These are phyloP conservation scores for Lithobates sylvaticus DNA, from an alignment of 2,797 vertebrate genomes.

Conservation along the genomic window DNA sequence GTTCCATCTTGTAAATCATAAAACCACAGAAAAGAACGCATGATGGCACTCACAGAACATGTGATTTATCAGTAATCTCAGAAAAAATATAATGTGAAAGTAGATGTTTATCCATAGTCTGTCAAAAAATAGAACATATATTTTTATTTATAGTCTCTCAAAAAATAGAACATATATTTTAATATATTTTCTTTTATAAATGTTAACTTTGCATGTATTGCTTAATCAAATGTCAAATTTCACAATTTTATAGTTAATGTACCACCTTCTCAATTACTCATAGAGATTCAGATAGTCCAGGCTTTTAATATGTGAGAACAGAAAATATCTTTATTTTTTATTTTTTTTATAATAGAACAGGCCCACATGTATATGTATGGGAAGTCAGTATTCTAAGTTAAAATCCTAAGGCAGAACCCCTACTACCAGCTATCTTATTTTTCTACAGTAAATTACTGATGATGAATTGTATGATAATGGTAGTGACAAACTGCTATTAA, in stretches of 20 bases:
- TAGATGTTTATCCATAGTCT: background rate
- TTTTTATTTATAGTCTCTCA: too few relatives aligned
- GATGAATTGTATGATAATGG: too few relatives aligned
- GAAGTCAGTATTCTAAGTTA: background rate
- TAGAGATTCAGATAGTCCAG: background rate
- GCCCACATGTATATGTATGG: background rate
- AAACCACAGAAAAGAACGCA: constrained; percentile 33
- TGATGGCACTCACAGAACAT: constrained; percentile 40
- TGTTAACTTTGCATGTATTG: too few relatives aligned
- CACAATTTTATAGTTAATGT: too few relatives aligned
- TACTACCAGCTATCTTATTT: background rate
- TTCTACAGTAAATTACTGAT: too few relatives aligned
- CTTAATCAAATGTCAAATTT: too few relatives aligned
- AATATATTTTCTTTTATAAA: too few relatives aligned
- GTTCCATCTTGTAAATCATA: constrained; percentile 38
- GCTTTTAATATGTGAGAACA: background rate
- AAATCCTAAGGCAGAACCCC: background rate
- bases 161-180: too few relatives aligned
- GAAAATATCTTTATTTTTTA: too few relatives aligned
- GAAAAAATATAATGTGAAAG: background rate
- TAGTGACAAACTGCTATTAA: too few relatives aligned
- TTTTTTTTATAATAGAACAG: background rate
- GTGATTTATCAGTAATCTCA: constrained; percentile 5
- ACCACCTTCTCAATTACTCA: too few relatives aligned
- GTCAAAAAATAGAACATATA: background rate